Evolutionary conservation across 2,797 vertebrate species (phyloP).

Genomic region (Epinephelus malabaricus): DNA sequence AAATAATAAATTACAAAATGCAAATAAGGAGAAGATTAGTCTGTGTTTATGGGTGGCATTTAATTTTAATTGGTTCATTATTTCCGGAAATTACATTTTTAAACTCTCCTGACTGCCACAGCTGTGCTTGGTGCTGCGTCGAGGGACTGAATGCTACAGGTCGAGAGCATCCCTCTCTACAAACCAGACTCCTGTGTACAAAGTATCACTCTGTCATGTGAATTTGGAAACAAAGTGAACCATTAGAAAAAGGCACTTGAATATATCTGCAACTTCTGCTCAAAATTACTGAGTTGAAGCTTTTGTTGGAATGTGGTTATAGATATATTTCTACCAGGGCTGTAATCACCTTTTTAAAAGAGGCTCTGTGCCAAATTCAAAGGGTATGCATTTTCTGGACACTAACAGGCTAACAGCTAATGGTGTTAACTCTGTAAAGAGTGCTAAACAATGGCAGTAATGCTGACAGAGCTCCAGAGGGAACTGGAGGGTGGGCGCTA

Average conservation of each 20-base stretch:
- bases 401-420: too few relatives aligned
- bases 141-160: conserved; percentile 60
- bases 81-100: conserved; percentile 83
- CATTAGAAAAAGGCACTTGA: not conserved
- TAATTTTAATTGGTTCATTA: conserved; percentile 87
- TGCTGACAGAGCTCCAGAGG: too few relatives aligned
- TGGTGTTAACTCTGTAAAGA: too few relatives aligned
- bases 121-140: conserved; percentile 75
- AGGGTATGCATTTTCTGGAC: too few relatives aligned
- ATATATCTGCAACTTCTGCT: not conserved
- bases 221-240: conserved; percentile 4
- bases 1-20: conserved; percentile 82
- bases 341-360: too few relatives aligned
- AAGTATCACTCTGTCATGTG: not conserved
- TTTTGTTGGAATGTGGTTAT: not conserved
- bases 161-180: conserved; percentile 38
- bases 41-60: conserved; percentile 84
- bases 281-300: not conserved
- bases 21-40: conserved; percentile 78
- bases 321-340: not conserved
- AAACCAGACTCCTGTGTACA: conserved; percentile 8
- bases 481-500: too few relatives aligned
- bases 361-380: too few relatives aligned
- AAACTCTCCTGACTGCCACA: conserved; percentile 82
- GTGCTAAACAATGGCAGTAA: too few relatives aligned